Evolutionary conservation across 1,140 invertebrate genomes (phyloP).

Genomic region (Triops longicaudatus): DNA sequence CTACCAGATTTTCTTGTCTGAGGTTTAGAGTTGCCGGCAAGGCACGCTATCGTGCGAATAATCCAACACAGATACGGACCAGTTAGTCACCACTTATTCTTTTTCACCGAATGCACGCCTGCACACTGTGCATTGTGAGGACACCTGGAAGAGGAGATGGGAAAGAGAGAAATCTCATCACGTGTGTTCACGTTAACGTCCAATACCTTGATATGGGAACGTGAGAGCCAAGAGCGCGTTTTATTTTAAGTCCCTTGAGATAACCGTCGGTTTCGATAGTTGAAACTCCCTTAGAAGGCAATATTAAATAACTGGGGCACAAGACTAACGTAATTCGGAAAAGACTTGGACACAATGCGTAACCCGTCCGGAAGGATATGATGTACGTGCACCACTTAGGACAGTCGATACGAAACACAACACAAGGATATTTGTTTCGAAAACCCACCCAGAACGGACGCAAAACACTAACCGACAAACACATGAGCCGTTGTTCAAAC

Average conservation of each 20-base stretch:
- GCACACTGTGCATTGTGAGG: constrained; percentile 2
- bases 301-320: no score
- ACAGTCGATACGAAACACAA: background rate
- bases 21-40: background rate
- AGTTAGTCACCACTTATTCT: constrained; percentile 5
- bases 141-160: constrained; percentile 1
- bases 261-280: no score
- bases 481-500: background rate
- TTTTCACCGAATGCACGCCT: background rate
- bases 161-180: background rate
- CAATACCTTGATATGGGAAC: background rate
- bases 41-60: constrained; percentile 11
- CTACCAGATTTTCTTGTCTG: background rate
- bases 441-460: background rate
- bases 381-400: no score
- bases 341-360: no score
- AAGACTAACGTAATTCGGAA: no score
- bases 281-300: no score
- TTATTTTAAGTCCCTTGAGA: no score
- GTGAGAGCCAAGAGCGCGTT: background rate
- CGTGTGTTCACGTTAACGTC: background rate
- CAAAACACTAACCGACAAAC: background rate
- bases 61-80: background rate
- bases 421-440: background rate
- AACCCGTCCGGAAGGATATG: no score